Percentiles rank a stretch among this genome's conserved stretches.
Evolutionary conservation across 64 coral and sea anemone genomes (phyloP).

Genomic region (Porites lutea): DNA sequence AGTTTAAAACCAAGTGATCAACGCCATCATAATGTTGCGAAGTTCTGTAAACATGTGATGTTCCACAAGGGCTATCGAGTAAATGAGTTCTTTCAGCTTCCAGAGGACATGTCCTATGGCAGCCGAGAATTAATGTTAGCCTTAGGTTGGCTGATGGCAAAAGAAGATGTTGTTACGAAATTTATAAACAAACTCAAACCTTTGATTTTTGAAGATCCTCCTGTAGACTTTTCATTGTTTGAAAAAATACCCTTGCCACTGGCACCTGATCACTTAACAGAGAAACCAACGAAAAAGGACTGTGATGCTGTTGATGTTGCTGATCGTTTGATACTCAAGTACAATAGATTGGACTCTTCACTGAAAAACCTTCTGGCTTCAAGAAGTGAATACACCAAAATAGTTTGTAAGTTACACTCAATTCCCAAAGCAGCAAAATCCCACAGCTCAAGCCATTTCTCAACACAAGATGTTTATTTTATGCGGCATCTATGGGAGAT

Average conservation of each 20-base stretch:
- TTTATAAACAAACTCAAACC: constrained; percentile 45
- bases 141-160: constrained; percentile 89
- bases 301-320: not conserved
- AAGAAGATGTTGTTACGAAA: constrained; percentile 65
- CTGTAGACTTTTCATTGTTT: not conserved
- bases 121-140: constrained; percentile 88
- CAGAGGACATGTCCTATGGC: constrained; percentile 77
- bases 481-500: constrained; percentile 76
- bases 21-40: constrained; percentile 2
- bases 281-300: not conserved
- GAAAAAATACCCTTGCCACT: constrained; percentile 15
- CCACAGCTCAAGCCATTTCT: constrained; percentile 58
- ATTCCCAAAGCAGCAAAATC: constrained; percentile 11
- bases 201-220: constrained; percentile 65
- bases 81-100: constrained; percentile 64
- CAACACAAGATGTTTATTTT: constrained; percentile 78
- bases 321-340: constrained; percentile 10
- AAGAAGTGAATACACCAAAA: constrained; percentile 38
- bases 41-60: constrained; percentile 80
- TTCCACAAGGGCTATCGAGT: constrained; percentile 79
- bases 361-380: constrained; percentile 56
- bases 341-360: constrained; percentile 31
- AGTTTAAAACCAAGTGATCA: not conserved
- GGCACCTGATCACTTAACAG: not conserved
- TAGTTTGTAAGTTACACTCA: constrained; percentile 74